Percentiles rank a stretch among this genome's conserved stretches.
These are phyloP conservation scores for Poecile montanus DNA, from an alignment of 2,797 vertebrate species.

Conservation along the genomic window DNA sequence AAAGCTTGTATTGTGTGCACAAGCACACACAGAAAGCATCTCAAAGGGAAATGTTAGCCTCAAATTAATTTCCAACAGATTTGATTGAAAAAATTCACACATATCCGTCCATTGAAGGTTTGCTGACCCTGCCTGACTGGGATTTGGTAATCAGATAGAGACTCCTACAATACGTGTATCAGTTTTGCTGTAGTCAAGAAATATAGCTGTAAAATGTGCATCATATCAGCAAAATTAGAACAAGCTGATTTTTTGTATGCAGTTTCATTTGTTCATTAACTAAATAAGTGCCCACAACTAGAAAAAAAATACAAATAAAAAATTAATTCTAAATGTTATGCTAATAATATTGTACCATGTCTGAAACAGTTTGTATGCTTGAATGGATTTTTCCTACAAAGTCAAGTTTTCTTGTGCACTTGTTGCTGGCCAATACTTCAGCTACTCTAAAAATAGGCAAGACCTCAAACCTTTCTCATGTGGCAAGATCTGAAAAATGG, in stretches of 20 bases:
- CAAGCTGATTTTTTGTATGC: not conserved
- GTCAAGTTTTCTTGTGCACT: not conserved
- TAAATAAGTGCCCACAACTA: not conserved
- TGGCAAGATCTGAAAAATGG: not conserved
- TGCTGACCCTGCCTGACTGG: constrained; percentile 57
- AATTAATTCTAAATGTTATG: not conserved
- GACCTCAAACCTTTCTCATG: not conserved
- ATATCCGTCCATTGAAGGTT: constrained; percentile 60
- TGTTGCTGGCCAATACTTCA: not conserved
- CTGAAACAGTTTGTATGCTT: not conserved
- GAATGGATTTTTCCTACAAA: not conserved
- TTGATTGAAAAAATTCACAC: constrained; percentile 65
- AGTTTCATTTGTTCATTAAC: not conserved
- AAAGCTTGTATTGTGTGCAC: constrained; percentile 35
- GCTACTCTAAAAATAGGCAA: not conserved
- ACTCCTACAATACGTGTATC: not conserved
- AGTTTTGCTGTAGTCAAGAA: constrained; percentile 41
- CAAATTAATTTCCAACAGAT: constrained; percentile 73
- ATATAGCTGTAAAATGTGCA: not conserved
- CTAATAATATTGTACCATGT: not conserved
- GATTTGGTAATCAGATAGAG: constrained; percentile 68
- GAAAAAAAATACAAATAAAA: not conserved
- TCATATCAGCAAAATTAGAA: constrained; percentile 12
- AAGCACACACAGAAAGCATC: constrained; percentile 40
- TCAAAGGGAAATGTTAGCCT: constrained; percentile 65